phyloP scores from a whole-genome alignment of 2,888 invertebrate genomes.

The Heliconius charithonia region DNA sequence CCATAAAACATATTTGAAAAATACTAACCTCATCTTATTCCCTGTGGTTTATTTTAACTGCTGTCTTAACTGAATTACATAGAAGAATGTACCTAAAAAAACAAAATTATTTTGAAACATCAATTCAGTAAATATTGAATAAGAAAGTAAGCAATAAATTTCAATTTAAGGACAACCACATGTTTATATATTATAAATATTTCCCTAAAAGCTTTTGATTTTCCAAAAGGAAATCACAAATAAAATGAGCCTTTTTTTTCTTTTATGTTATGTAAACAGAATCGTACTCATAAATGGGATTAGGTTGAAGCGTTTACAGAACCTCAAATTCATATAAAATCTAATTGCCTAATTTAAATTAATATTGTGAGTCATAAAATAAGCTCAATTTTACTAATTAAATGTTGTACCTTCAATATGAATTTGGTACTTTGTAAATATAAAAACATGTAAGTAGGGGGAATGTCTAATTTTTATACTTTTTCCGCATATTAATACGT shows the following conservation, averaged over 20 bases:
- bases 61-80: neutral
- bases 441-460: too few species aligned
- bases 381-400: neutral
- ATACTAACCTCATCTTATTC: neutral
- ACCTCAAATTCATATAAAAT: constrained; percentile 7
- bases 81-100: neutral
- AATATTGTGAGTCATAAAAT: neutral
- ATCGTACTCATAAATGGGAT: constrained; percentile 24
- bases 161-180: constrained; percentile 1
- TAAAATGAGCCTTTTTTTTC: constrained; percentile 28
- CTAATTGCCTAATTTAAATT: neutral
- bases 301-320: constrained; percentile 10
- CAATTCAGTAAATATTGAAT: neutral
- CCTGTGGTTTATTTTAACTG: neutral
- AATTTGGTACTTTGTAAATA: too few species aligned
- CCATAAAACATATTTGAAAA: neutral
- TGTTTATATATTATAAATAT: neutral
- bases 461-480: too few species aligned
- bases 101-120: neutral
- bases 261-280: constrained; percentile 35
- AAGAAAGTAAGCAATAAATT: constrained; percentile 4
- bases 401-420: too few species aligned
- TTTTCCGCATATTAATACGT: too few species aligned
- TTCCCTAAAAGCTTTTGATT: constrained; percentile 13
- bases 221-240: constrained; percentile 34